A percentile compares a stretch with the other conserved stretches of the same genome.
Evolutionary conservation across 2,888 invertebrate genomes (phyloP).

Genomic region (Ypsolopha sequella): DNA sequence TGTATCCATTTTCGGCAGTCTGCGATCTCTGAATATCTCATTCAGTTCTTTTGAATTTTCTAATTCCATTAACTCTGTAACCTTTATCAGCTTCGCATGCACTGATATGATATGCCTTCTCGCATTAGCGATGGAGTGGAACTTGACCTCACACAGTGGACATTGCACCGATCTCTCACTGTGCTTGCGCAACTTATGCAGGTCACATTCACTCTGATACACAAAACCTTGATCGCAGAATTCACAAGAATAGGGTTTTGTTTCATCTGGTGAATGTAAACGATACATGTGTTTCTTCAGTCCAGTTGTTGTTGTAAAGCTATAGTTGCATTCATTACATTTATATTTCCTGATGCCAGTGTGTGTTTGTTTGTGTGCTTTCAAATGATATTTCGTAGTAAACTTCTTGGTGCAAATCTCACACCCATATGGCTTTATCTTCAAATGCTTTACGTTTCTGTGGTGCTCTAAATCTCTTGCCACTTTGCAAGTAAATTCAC

Average conservation of each 20-base stretch:
- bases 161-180: not conserved
- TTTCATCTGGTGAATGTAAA: not conserved
- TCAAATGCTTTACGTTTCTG: not conserved
- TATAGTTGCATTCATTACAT: not conserved
- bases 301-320: not conserved
- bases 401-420: constrained; percentile 28
- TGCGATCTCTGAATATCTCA: too few relatives aligned
- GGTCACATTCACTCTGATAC: not conserved
- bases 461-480: not conserved
- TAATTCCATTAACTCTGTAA: too few relatives aligned
- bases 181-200: not conserved
- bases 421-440: constrained; percentile 13
- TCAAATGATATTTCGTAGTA: constrained; percentile 28
- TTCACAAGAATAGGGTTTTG: not conserved
- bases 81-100: not conserved
- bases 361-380: constrained; percentile 27
- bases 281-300: not conserved
- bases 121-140: not conserved
- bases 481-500: not conserved
- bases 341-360: constrained; percentile 7
- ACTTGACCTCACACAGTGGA: not conserved
- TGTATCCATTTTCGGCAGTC: too few relatives aligned
- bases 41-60: too few relatives aligned
- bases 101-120: not conserved
- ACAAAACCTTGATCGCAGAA: not conserved